Base-by-base conservation (phyloP, 2,797 vertebrate genomes). In the Sus cebifrons region DNA sequence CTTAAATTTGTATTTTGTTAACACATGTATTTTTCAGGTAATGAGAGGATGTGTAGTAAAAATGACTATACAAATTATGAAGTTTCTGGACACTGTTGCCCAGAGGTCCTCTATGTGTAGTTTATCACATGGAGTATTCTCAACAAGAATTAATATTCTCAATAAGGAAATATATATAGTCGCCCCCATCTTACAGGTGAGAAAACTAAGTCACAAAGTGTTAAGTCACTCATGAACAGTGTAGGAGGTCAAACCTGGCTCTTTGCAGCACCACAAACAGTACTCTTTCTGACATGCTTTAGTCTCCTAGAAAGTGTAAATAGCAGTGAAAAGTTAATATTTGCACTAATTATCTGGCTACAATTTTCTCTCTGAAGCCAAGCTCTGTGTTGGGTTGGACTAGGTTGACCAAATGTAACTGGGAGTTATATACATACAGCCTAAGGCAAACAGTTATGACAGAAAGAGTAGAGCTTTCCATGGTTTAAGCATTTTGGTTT, bases 31-130 rank as follows among this genome's bases (percentile, higher is more conserved):
- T 74, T 90, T 89, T 36, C 0, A 77, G 8, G 2, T 10, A 60
- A 14, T 36, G 21, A 44, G 23, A 73, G 2, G 12, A 2, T 62
- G 29, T 60, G 2, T 25, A 25, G 77, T n/a, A 62, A 27, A 49
- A 79, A 89, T 11, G 0, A 20, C 17, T 49, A 49, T 49, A 49
- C 9, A 49, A 10, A 49, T 85, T 58, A 40, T 20, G 32, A 62
- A 49, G 2, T 56, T 6, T 91, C 40, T 49, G 54, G 36, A 21
- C 0, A 12, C 36, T 16, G 6, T 32, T 32, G 27, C 3, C 17
- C 4, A 16, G 4, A 71, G 3, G 2, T 60, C 6, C 0, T 60
- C 13, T 8, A 20, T 0, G 1, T n/a, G 23, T 11, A 25, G 52
- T 36, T 70, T 29, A 56, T 14, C 1, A 83, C 7, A 64, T 54